Evolutionary conservation across 2,888 invertebrate species (phyloP), one percentile per base, ranked within the genome.

Genomic region (Cephus pygmeus): DNA sequence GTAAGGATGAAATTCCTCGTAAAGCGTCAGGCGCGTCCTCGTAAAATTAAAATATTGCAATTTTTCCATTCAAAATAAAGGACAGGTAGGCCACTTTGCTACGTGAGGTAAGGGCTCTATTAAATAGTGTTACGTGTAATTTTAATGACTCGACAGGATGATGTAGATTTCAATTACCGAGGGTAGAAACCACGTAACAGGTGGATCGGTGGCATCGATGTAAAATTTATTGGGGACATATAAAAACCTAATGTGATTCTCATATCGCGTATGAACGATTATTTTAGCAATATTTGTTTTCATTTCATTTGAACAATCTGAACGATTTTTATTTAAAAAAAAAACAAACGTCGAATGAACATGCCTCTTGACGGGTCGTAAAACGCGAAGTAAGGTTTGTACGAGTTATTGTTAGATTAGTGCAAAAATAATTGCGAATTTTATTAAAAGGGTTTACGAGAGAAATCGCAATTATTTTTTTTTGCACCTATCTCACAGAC

Each of bases 1-100:
- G 80, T 76, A 84, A 84, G 69, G 68, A 75, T 78, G 77, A 56
- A 56, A 56, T 77, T 78, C 31, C 75, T 78, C 83, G 56, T 56
- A 23, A 56, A 56, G 56, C 23, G 56, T 23, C 23, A 9, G 56
- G 9, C 23, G 56, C 9, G 23, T 23, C 9, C 23, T 56, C 56
- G 56, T 85, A 86, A 85, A 85, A 84, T 85, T 85, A 85, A 81
- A 85, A 86, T 86, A 86, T 86, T 82, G 81, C 82, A 86, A 85
- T 82, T 86, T 80, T 34, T 81, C 69, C 23, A 56, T 56, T 86
- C 82, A 82, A 75, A 68, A 15, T 34, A 9, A n/a, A 30, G 15
- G 1, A 68, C 30, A 12, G 30, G 31, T 15, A 74, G 0, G 35
- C 12, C 35, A 82, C 83, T 71, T 31, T 33, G 33, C 34, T 30